Conservation (phyloP, 2,113 vertebrate genomes). For the Lagenorhynchus albirostris region DNA sequence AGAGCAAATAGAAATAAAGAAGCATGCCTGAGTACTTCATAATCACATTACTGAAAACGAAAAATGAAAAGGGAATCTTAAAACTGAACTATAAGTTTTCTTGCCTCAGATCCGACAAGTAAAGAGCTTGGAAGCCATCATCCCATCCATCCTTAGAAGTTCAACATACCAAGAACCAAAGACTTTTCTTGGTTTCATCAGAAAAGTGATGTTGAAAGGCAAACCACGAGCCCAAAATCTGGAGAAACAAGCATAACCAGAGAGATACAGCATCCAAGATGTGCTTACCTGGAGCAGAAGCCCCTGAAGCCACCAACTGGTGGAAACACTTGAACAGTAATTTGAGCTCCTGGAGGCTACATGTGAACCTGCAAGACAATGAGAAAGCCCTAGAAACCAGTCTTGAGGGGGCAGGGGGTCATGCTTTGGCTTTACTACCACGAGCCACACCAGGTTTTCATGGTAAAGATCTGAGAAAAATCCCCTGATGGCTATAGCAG, state of each 20-base stretch:
- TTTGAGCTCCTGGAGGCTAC: too few relatives aligned
- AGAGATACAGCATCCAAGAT: fast-evolving
- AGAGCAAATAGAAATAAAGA: too few relatives aligned
- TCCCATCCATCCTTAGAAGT: neutral
- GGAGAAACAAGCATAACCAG: neutral
- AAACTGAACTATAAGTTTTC: neutral
- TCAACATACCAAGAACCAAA: neutral
- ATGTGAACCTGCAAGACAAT: too few relatives aligned
- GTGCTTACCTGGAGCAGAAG: neutral
- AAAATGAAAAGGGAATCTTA: neutral
- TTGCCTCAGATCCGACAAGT: neutral
- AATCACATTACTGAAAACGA: neutral
- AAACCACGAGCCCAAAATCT: neutral
- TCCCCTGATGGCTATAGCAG: too few relatives aligned
- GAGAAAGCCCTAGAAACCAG: too few relatives aligned
- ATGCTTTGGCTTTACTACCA: too few relatives aligned
- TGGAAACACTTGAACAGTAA: too few relatives aligned
- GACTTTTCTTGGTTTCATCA: neutral
- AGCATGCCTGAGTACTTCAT: neutral
- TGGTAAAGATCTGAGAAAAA: too few relatives aligned
- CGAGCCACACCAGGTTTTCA: too few relatives aligned
- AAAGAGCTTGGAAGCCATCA: neutral
- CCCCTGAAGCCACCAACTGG: fast-evolving
- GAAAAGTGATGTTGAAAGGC: neutral
- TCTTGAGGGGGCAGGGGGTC: too few relatives aligned